Base-by-base conservation (phyloP, 2,113 vertebrate species). In the Pseudolaguvia tuberculata region DNA sequence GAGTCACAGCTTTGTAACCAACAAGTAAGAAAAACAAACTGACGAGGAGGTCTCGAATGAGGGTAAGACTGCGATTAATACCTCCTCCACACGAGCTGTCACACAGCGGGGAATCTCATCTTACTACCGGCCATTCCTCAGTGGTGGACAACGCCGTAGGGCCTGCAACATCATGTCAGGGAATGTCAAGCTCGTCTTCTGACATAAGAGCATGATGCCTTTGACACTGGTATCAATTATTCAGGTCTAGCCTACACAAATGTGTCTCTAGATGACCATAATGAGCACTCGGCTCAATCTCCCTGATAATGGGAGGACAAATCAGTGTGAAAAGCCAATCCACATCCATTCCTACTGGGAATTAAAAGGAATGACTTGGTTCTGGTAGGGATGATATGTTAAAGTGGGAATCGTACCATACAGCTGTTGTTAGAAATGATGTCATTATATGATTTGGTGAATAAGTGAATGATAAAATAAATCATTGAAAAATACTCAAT, bases 141-240 rank as follows among this genome's bases (percentile, higher is more conserved):
- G 51, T 31, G 70, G 50, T 39, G 61, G 56, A 12, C 55, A 68
- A 59, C 13, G 15, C 62, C 62, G 69, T 59, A 27, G 72, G 66
- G 23, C 27, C 15, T 68, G 39, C 72, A 61, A 72, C 31, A 69
- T 63, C 69, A 76, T 18, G 10, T 57, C 25, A 59, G 7, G n/a
- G 45, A 65, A 65, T 65, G 59, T 31, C 48, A 73, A 52, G n/a
- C 21, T 59, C 42, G 29, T 47, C 14, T 62, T 35, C 58, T 63
- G 71, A 62, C 71, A 73, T 20, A 2, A 66, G n/a, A 59, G 25
- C 42, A 56, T 58, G 70, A 78, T 71, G 62, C 52, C 20, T 50
- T 25, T 73, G 71, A 68, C 78, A 85, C 67, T 52, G 47, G 77
- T 67, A 65, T 85, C 79, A 86, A 87, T 87, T 85, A 87, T 84